Evolutionary conservation across 2,888 invertebrate species (phyloP).

Genomic region (Zhuqinia jingwanae): DNA sequence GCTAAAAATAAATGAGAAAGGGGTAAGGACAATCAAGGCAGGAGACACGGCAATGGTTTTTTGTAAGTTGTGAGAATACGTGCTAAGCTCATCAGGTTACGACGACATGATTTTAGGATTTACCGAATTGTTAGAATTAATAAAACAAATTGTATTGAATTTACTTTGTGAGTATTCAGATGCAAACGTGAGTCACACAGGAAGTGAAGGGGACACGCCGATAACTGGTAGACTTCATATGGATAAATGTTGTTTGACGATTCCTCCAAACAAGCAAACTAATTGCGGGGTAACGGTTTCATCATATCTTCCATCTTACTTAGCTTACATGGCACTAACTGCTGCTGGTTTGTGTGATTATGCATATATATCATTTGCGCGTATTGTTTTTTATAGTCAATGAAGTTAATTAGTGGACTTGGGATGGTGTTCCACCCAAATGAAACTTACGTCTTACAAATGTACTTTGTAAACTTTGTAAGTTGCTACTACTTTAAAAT

Average conservation of each 20-base stretch:
- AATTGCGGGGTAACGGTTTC: constrained; percentile 29
- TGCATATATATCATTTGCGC: no score
- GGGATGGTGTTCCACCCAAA: constrained; percentile 34
- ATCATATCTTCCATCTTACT: neutral
- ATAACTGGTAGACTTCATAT: constrained; percentile 34
- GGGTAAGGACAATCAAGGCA: constrained; percentile 25
- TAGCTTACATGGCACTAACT: neutral
- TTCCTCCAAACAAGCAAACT: neutral
- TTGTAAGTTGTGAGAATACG: no score
- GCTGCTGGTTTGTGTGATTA: no score
- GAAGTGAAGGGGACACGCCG: neutral
- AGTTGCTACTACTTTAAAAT: neutral
- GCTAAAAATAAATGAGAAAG: constrained; percentile 3
- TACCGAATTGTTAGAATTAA: no score
- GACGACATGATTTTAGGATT: no score
- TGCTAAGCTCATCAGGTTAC: no score
- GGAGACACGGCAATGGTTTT: constrained; percentile 55
- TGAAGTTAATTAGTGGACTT: constrained; percentile 57
- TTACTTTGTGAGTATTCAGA: constrained; percentile 25
- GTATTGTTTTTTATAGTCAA: constrained; percentile 26
- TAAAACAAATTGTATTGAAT: no score
- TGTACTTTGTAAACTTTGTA: constrained; percentile 57
- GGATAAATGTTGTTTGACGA: constrained; percentile 24
- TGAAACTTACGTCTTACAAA: neutral
- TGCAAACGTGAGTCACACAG: constrained; percentile 52